These are phyloP conservation scores for Acanthosepion esculentum DNA, from an alignment of 2,888 invertebrate species.

Conservation along the genomic window DNA sequence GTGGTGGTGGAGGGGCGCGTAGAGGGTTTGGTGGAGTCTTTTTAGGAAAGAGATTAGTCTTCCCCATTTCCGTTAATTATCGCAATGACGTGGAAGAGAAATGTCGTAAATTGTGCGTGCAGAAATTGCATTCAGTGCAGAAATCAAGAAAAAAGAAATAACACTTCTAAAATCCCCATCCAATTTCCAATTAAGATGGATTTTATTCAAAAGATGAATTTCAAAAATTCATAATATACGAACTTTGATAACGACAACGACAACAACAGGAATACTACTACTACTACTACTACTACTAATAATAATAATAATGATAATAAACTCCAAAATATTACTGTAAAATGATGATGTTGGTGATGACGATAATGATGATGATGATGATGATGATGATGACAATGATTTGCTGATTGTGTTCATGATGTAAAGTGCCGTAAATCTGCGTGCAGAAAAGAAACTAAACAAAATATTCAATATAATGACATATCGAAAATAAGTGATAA, in stretches of 20 bases:
- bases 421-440: no score
- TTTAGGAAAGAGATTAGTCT: not conserved
- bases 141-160: not conserved
- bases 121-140: not conserved
- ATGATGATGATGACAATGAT: not conserved
- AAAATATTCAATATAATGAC: no score
- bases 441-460: no score
- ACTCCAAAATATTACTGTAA: no score
- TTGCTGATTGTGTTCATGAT: no score
- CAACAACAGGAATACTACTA: no score
- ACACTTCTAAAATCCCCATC: not conserved
- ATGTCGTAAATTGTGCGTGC: not conserved
- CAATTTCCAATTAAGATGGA: not conserved
- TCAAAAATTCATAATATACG: not conserved
- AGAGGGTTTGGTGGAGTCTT: not conserved
- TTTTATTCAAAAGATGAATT: not conserved
- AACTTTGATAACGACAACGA: not conserved
- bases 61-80: not conserved
- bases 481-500: no score
- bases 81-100: not conserved
- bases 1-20: no score
- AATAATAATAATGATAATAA: not conserved
- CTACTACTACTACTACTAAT: no score
- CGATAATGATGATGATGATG: not conserved
- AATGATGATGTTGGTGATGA: not conserved